Evolutionary conservation across 2,113 vertebrate genomes (phyloP), one percentile per base, ranked within the genome.

Genomic region (Tympanuchus pallidicinctus): DNA sequence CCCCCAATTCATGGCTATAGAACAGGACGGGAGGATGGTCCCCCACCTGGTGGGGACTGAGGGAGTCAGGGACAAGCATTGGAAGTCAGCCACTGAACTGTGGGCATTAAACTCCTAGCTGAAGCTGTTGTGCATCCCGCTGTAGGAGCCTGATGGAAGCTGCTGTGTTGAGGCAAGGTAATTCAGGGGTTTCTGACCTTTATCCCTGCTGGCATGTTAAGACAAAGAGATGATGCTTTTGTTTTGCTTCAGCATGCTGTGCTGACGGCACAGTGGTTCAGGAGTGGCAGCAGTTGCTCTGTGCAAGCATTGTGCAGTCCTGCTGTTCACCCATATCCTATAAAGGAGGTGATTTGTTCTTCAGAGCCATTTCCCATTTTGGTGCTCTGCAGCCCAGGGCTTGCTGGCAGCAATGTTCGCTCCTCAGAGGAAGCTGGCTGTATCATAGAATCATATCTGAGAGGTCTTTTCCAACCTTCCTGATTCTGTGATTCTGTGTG

Each of bases 371-470:
- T 28, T 38, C 36, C 36, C 19, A 42, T 27, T 56, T 36, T 15
- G 25, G n/a, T 9, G 20, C 12, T 36, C 19, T 7, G 3, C 5
- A 30, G 70, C 45, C 24, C 47, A 50, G 34, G 11, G 20, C 8
- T 19, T 22, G 32, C 8, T 21, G n/a, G 22, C 6, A 15, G 30
- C 17, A 13, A 14, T 61, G 14, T 47, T 20, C 22, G 25, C 20
- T 47, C 10, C 25, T n/a, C 7, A 14, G 47, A 6, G 16, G 47
- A 63, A 20, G 42, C 34, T 24, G 0, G 2, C 0, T 1, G 48
- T 12, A 3, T 50, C 48, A 50, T 5, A 25, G 24, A 25, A 50
- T 25, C 48, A 13, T 25, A 50, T 50, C 48, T 25, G 24, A 50
- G 48, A 50, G 48, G 48, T 50, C 48, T 50, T 50, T 50, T 50